phyloP scores from a whole-genome alignment of 2,888 invertebrate genomes.

The Drosophila niveifrons region DNA sequence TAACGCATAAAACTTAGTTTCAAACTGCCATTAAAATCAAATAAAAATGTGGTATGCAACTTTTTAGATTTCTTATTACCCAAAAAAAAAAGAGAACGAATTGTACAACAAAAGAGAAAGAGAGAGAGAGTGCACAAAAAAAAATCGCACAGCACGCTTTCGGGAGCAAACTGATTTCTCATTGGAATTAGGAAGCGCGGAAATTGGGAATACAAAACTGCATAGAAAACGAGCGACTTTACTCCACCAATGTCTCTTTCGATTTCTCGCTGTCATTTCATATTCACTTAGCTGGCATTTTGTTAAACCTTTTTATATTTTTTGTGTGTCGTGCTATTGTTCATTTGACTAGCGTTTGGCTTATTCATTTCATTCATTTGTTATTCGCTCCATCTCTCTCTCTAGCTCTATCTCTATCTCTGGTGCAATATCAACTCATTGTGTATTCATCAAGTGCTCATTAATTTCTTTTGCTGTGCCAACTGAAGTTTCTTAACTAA shows the following conservation, averaged over 20 bases:
- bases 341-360: constrained; percentile 2
- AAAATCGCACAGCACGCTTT: not conserved
- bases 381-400: not conserved
- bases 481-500: constrained; percentile 7
- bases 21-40: no score
- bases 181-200: not conserved
- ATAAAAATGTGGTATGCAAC: no score
- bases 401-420: no score
- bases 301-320: not conserved
- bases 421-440: constrained; percentile 26
- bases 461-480: constrained; percentile 16
- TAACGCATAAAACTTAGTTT: no score
- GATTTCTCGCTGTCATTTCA: constrained; percentile 4
- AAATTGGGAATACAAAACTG: not conserved
- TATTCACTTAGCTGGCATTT: constrained; percentile 14
- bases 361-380: constrained; percentile 20
- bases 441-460: constrained; percentile 23
- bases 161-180: not conserved
- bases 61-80: no score
- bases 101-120: no score
- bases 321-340: not conserved
- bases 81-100: no score
- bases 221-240: not conserved
- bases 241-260: not conserved
- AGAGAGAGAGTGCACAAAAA: not conserved